Conservation (phyloP, 2,113 vertebrate genomes). For the Motacilla alba region DNA sequence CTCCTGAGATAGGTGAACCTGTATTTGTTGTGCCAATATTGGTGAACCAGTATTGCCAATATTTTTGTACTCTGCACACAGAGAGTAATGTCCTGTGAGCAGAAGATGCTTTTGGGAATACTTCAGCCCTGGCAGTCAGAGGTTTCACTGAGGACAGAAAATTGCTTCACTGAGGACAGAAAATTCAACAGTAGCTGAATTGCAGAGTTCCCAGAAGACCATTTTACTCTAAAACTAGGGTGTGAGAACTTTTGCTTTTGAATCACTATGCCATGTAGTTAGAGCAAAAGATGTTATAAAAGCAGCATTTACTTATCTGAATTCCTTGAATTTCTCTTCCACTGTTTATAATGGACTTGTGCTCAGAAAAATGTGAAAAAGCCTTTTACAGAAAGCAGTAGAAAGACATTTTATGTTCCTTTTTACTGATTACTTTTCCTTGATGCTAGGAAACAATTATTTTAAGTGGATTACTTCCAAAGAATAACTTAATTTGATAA, state of each 20-base stretch:
- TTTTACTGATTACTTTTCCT: conserved; percentile 44
- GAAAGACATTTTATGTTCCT: conserved; percentile 13
- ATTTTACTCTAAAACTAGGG: not conserved
- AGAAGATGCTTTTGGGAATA: not conserved
- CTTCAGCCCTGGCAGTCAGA: not conserved
- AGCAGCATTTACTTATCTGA: not conserved
- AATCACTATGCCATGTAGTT: not conserved
- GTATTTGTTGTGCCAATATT: not conserved
- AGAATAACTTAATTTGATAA: conserved; percentile 58
- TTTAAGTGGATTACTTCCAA: conserved; percentile 60
- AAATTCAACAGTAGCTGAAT: not conserved
- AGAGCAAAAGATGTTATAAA: not conserved
- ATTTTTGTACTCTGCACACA: not conserved
- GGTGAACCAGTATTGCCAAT: not conserved
- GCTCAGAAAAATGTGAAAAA: conserved; percentile 14
- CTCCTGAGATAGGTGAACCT: not conserved
- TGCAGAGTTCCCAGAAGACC: not conserved
- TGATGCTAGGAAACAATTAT: conserved; percentile 57
- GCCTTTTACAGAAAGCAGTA: not conserved
- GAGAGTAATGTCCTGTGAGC: not conserved
- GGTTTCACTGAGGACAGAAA: not conserved
- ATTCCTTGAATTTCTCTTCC: conserved; percentile 1
- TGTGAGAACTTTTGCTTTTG: not conserved
- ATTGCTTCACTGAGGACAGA: not conserved
- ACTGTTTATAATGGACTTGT: not conserved